Evolutionary conservation across 2,797 vertebrate genomes (phyloP), one percentile per base, ranked within the genome.

Genomic region (Parauchenoglanis ngamensis): DNA sequence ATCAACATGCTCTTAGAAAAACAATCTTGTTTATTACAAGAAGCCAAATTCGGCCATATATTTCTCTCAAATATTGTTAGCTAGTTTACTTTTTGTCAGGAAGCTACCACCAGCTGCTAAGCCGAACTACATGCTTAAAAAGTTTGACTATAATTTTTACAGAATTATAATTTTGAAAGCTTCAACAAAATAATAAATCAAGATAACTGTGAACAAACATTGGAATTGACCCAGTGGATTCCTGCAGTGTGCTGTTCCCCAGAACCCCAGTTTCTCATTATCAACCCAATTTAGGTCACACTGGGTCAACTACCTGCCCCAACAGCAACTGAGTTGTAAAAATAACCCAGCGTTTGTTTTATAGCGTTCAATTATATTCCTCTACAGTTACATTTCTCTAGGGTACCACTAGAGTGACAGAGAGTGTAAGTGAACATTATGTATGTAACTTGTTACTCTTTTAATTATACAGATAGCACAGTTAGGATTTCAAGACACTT

Each of bases 281-380:
- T 83, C 63, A 31, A 52, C 4, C 40, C 44, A 82, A 59, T 61
- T 80, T 61, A 12, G 56, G 35, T 80, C 56, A 80, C 21, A 13
- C n/a, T 63, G 35, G 23, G 21, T 31, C 35, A 63, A 49, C 25
- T 67, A 4, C 46, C n/a, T 68, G 81, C 63, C 63, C 63, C 59
- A 70, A 68, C n/a, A 83, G 81, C 65, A 70, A 68, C 81, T 54
- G 28, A 28, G 19, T 13, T 68, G 21, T 83, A 83, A 83, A 68
- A 68, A 83, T 83, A 83, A 35, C 63, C 46, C 63, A 52, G 28
- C 10, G 2, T 68, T 68, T 49, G 21, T 57, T 82, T 67, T 52
- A 68, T 68, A 83, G 63, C 21, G 4, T 28, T 67, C n/a, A 67
- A 49, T 67, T 67, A 83, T 67, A 52, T 67, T 83, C 25, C 44